Evolutionary conservation across 1,140 invertebrate species (phyloP), one percentile per base, ranked within the genome.

Genomic region (Hylaeus anthracinus): DNA sequence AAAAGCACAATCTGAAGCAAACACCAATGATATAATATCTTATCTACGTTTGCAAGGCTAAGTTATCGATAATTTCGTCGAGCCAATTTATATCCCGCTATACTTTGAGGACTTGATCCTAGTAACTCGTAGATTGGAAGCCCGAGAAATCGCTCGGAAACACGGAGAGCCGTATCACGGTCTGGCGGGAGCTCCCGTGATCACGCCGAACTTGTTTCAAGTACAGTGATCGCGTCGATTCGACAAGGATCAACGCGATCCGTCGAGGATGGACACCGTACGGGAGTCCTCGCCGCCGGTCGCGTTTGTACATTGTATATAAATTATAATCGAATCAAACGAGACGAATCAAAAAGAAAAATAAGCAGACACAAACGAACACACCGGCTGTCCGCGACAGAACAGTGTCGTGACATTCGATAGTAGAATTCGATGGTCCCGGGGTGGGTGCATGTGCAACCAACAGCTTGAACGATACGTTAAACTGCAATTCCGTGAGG

Each of bases 291-390:
- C 60, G 76, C 56, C 15, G 37, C 15, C 43, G 26, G 39, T 26
- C 63, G 53, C 69, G 77, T 90, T 92, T 92, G 90, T 92, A 92
- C 82, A 91, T 92, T 93, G 92, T 93, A 93, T 92, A 93, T 90
- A 88, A 48, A 75, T 66, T 82, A 79, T 84, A 76, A 85, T 77
- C 53, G 73, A 87, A 90, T 82, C 53, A 83, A 86, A 78, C 71
- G 60, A 84, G 82, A 45, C 48, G 71, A 84, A 81, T 84, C 56
- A 76, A 67, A 72, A 82, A 69, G 73, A 43, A 55, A 84, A 66
- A 48, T 63, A 80, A 51, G 64, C 14, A 64, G 72, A 66, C 72
- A 78, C 72, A 78, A 65, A 79, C 53, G 53, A 60, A 53, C 72
- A 61, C 65, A 69, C 39, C 41, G 66, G 64, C 26, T 39, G 26